Conservation (phyloP, 2,113 vertebrate species). For the Gopherus evgoodei region DNA sequence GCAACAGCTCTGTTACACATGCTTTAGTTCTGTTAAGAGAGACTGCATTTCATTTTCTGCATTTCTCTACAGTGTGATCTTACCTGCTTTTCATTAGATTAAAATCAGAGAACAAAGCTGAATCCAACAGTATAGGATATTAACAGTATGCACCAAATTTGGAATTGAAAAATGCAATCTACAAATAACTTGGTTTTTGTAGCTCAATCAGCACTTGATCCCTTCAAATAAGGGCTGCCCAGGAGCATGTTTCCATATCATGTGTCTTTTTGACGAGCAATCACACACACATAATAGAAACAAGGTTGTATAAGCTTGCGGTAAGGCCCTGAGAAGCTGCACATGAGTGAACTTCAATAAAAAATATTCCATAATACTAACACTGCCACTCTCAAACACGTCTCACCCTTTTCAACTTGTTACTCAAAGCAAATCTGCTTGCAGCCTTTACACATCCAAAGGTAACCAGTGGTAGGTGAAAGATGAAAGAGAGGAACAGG, state of each 20-base stretch:
- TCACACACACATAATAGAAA: background rate
- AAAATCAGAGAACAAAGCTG: background rate
- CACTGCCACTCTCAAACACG: background rate
- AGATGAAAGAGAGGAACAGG: background rate
- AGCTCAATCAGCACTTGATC: background rate
- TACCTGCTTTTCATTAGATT: conserved; percentile 11
- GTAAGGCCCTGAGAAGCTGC: background rate
- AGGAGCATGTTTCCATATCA: background rate
- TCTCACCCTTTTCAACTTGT: background rate
- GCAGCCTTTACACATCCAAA: background rate
- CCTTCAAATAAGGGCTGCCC: background rate
- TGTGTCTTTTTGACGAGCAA: rapidly evolving
- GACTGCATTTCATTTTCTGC: background rate
- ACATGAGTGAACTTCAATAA: rapidly evolving
- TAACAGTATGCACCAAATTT: background rate
- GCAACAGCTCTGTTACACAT: background rate
- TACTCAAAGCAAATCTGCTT: background rate
- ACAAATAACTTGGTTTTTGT: background rate
- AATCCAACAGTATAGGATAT: rapidly evolving
- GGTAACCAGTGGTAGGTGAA: rapidly evolving
- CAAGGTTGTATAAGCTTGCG: background rate
- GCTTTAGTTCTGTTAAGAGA: background rate
- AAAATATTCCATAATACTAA: background rate
- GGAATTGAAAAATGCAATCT: conserved; percentile 18
- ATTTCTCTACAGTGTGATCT: background rate